Evolutionary conservation across 2,113 vertebrate genomes (phyloP).

Genomic region (Chloebia gouldiae): DNA sequence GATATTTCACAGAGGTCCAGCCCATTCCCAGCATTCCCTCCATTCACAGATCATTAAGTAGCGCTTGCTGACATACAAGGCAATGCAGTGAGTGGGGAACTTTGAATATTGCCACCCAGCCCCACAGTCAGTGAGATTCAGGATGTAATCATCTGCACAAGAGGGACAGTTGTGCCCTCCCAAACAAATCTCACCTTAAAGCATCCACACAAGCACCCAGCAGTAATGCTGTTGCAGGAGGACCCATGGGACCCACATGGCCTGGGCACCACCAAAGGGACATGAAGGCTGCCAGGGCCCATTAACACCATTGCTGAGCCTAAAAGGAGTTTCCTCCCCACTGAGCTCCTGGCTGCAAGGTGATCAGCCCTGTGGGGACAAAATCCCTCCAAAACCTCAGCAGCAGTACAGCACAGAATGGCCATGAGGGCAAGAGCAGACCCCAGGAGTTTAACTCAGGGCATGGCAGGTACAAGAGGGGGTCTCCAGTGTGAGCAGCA

Average conservation of each 20-base stretch:
- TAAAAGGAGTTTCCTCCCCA: not conserved
- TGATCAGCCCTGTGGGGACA: not conserved
- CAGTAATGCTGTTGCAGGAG: not conserved
- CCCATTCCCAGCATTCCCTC: conserved; percentile 64
- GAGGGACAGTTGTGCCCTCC: not conserved
- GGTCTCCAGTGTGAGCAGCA: not conserved
- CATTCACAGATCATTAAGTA: conserved; percentile 66
- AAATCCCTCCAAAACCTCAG: not conserved
- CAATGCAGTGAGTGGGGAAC: conserved; percentile 43
- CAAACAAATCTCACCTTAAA: not conserved
- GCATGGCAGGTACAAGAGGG: not conserved
- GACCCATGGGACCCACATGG: fast-evolving
- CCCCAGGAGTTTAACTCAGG: fast-evolving
- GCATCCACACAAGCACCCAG: not conserved
- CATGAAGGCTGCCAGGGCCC: not conserved
- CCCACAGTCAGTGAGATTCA: not conserved
- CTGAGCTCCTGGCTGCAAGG: not conserved
- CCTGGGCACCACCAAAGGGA: not conserved
- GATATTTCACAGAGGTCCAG: conserved; percentile 29
- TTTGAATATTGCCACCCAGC: conserved; percentile 22
- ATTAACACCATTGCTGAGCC: not conserved
- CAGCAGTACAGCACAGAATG: not conserved
- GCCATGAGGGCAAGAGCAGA: not conserved
- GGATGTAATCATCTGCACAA: not conserved
- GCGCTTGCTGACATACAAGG: conserved; percentile 65